A percentile compares a stretch with the other conserved stretches of the same genome.
These are phyloP conservation scores for Leucophenga varia DNA, from an alignment of 1,140 invertebrate species.

Conservation along the genomic window DNA sequence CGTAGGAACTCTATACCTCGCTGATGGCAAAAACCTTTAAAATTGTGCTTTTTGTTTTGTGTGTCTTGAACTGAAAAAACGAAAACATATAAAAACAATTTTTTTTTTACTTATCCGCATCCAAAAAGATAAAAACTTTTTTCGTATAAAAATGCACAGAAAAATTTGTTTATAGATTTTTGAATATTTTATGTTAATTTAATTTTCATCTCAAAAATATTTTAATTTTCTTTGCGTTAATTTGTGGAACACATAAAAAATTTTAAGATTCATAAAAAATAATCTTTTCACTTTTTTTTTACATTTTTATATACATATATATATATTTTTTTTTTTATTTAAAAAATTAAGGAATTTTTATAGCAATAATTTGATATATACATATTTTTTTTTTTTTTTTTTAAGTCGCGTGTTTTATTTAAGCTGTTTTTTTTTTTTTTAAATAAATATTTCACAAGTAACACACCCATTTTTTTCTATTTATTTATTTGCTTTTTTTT, in stretches of 20 bases:
- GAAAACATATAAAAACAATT: conserved; percentile 16
- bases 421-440: no score
- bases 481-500: no score
- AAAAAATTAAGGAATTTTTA: no score
- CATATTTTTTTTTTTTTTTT: conserved; percentile 21
- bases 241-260: background rate
- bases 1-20: conserved; percentile 58
- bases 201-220: background rate
- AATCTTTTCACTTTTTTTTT: no score
- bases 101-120: conserved; percentile 21
- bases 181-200: no score
- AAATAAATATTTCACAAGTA: no score
- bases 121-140: no score
- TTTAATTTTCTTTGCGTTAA: conserved; percentile 8
- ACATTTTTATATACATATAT: conserved; percentile 1
- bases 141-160: no score
- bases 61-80: conserved; percentile 7
- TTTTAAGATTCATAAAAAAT: no score
- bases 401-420: conserved; percentile 15
- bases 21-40: conserved; percentile 57
- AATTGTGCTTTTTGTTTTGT: background rate
- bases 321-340: no score
- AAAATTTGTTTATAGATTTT: no score
- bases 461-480: background rate
- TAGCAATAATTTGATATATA: conserved; percentile 12